Base-by-base conservation (phyloP, 64 coral and sea anemone species). In the Pocillopora verrucosa region DNA sequence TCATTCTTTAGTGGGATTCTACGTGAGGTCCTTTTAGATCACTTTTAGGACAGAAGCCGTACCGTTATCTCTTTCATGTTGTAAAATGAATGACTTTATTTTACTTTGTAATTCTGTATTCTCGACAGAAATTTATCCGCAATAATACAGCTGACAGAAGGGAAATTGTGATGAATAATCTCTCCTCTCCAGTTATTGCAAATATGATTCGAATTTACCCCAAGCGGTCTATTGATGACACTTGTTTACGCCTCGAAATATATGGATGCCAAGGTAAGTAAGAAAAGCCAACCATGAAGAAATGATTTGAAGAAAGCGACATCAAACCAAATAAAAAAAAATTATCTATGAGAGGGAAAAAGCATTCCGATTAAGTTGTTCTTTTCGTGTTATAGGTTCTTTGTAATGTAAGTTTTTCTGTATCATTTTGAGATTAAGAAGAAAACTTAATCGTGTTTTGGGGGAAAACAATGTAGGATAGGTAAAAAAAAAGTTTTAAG, bases 101-200 rank as follows among this genome's bases (percentile, higher is more conserved):
- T 15, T 63, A 0, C 12, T 4, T 15, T 15, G 2, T 10, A 30
- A n/a, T n/a, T 9, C 0, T 10, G 60, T 25, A 62, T 14, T 81
- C 59, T 81, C 36, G 25, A 30, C 59, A 81, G 79, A 63, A 17
- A 17, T 81, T 61, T 63, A 58, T 25, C 26, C 79, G 79, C 59
- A 38, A 17, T 16, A 34, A 61, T 16, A 7, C 60, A 24, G 22
- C 6, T 12, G 11, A 62, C 59, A 26, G 15, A 24, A 61, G 56
- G 0, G 59, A 60, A 59, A 36, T 81, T 81, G 12, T 60, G 59
- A 62, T 57, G 17, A 9, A n/a, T 20, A 77, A 81, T 20, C 79
- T 81, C 10, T 81, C 79, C 25, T 81, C 62, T 81, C 79, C 79
- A 36, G 59, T 81, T 16, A 81, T 58, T 16, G 79, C 79, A 59